Conservation (phyloP, 2,888 invertebrate genomes). For the Aethes cnicana region DNA sequence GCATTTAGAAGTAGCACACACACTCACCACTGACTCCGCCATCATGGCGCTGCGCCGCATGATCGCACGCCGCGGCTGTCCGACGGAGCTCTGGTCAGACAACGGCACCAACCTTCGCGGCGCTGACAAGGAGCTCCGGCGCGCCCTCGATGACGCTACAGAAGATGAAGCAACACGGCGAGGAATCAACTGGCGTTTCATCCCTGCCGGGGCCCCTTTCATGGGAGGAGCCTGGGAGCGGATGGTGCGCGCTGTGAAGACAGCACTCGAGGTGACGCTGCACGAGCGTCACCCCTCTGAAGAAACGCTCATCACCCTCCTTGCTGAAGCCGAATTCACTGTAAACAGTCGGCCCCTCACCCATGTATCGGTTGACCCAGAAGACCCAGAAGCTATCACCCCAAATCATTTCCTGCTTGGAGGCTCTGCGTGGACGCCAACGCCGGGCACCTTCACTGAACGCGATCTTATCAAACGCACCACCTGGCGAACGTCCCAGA, state of each 20-base stretch:
- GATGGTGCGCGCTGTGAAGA: conserved; percentile 11
- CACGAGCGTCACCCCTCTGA: conserved; percentile 8
- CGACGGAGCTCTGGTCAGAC: conserved; percentile 23
- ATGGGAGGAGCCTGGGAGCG: too few species aligned
- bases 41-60: conserved; percentile 22
- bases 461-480: conserved; percentile 1
- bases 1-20: conserved; percentile 21
- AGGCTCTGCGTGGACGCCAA: neutral
- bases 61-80: conserved; percentile 25
- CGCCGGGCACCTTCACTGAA: conserved; percentile 10
- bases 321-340: conserved; percentile 16
- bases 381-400: conserved; percentile 18
- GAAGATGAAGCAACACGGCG: too few species aligned
- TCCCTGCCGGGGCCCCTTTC: too few species aligned
- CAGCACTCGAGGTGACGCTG: neutral
- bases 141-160: too few species aligned
- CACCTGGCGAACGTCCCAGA: conserved; percentile 18
- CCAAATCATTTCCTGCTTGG: conserved; percentile 27
- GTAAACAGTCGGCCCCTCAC: conserved; percentile 13
- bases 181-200: too few species aligned
- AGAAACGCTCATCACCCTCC: conserved; percentile 14
- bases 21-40: conserved; percentile 14
- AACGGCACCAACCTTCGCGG: conserved; percentile 30
- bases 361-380: conserved; percentile 9
- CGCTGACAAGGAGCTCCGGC: conserved; percentile 8